Evolutionary conservation across 2,797 vertebrate species (phyloP).

Genomic region (Tokudaia muenninki): DNA sequence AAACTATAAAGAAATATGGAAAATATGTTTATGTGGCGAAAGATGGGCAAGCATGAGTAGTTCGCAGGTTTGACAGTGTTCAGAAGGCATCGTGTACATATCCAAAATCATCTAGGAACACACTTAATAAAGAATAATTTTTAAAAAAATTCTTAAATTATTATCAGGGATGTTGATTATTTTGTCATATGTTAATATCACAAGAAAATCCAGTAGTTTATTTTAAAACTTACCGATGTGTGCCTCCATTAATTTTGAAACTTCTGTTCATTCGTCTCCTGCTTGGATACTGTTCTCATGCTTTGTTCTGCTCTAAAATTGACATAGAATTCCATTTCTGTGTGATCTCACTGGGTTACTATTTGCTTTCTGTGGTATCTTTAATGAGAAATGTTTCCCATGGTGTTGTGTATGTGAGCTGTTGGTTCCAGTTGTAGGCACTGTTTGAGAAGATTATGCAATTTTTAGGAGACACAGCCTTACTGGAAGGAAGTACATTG

Average conservation of each 20-base stretch:
- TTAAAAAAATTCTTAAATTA: neutral
- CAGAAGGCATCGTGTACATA: neutral
- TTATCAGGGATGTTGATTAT: neutral
- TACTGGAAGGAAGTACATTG: neutral
- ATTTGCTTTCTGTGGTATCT: neutral
- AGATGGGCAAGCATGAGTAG: too few relatives aligned
- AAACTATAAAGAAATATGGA: neutral
- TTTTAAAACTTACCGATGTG: neutral
- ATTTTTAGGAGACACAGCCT: neutral
- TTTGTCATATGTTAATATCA: neutral
- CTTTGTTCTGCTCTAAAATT: neutral
- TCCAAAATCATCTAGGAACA: neutral
- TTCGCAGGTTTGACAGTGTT: too few relatives aligned
- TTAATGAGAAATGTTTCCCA: neutral
- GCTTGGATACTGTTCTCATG: neutral
- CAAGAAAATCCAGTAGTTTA: neutral
- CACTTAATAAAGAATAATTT: neutral
- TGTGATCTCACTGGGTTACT: neutral
- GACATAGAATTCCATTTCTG: neutral
- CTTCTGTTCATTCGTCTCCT: fast-evolving
- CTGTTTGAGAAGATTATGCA: neutral
- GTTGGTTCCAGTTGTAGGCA: neutral
- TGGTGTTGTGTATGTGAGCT: neutral
- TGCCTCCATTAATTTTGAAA: constrained; percentile 2
- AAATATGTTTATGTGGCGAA: neutral